Conservation (phyloP, 2,888 invertebrate genomes). For the Oxystoma pomonae region DNA sequence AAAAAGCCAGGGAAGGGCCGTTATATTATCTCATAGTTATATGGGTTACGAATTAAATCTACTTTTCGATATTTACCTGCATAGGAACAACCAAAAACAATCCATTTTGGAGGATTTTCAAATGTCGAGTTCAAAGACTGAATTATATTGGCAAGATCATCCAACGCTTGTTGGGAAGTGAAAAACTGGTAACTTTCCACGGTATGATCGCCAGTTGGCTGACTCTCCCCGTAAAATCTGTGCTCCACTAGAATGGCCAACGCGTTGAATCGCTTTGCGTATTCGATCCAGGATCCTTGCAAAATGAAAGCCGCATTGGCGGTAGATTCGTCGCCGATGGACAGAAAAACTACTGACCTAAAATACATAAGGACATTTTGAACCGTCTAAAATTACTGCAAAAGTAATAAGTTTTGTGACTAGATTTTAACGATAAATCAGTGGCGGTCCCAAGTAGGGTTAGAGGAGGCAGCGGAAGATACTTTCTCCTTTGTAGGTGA, state of each 20-base stretch:
- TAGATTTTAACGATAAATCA: no score
- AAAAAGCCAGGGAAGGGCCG: no score
- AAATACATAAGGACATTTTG: no score
- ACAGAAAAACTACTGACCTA: no score
- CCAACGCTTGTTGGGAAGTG: constrained; percentile 75
- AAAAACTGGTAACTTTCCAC: constrained; percentile 75
- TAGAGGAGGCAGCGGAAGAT: no score
- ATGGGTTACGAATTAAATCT: no score
- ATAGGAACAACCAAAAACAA: constrained; percentile 93
- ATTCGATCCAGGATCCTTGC: constrained; percentile 81
- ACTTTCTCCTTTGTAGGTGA: no score
- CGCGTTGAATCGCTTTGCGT: constrained; percentile 75
- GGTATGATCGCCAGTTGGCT: constrained; percentile 71
- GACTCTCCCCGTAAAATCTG: constrained; percentile 90
- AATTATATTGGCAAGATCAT: constrained; percentile 84
- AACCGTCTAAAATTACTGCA: no score
- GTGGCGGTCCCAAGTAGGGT: no score
- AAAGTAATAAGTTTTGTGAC: no score
- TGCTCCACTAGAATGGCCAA: constrained; percentile 64
- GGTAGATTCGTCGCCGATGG: constrained; percentile 93
- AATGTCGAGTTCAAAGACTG: constrained; percentile 69
- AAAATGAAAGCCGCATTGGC: constrained; percentile 84
- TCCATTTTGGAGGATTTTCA: constrained; percentile 69
- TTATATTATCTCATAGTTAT: no score
- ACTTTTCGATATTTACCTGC: constrained; percentile 60